Conservation (phyloP, 2,797 vertebrate species). For the Eulemur albifrons region DNA sequence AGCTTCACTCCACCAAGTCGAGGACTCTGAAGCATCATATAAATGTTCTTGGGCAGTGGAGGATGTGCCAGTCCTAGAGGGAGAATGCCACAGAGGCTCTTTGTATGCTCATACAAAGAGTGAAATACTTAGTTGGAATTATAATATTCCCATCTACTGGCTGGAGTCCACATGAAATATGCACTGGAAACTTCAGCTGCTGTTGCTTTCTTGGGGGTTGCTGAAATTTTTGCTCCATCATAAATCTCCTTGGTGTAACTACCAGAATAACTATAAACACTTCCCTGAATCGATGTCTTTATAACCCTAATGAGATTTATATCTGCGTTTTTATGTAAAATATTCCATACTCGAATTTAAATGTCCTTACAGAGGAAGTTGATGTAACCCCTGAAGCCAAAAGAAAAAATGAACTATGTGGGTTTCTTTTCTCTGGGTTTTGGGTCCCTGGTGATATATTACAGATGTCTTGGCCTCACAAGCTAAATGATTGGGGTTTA, state of each 20-base stretch:
- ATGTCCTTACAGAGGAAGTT: conserved; percentile 71
- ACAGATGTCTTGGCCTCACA: conserved; percentile 86
- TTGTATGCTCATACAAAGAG: conserved; percentile 71
- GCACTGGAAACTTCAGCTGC: conserved; percentile 70
- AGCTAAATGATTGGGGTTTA: conserved; percentile 90
- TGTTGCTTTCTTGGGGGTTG: conserved; percentile 63
- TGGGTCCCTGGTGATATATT: conserved; percentile 49
- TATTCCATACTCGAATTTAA: conserved; percentile 49
- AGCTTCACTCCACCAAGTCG: conserved; percentile 65
- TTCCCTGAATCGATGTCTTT: conserved; percentile 59
- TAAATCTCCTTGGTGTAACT: conserved; percentile 68
- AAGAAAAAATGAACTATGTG: conserved; percentile 62
- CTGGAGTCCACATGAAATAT: conserved; percentile 65
- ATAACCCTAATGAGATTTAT: conserved; percentile 57
- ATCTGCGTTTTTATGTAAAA: conserved; percentile 73
- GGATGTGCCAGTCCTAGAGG: conserved; percentile 55
- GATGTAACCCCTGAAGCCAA: conserved; percentile 59
- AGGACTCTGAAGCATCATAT: conserved; percentile 56
- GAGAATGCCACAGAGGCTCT: conserved; percentile 66
- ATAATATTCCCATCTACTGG: conserved; percentile 73
- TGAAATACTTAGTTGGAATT: conserved; percentile 69
- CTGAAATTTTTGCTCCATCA: conserved; percentile 71
- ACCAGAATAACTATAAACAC: conserved; percentile 75
- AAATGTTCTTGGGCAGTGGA: conserved; percentile 52
- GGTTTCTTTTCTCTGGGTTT: conserved; percentile 71